Conservation (phyloP, 1,140 invertebrate species). For the Nixonia krombeini region DNA sequence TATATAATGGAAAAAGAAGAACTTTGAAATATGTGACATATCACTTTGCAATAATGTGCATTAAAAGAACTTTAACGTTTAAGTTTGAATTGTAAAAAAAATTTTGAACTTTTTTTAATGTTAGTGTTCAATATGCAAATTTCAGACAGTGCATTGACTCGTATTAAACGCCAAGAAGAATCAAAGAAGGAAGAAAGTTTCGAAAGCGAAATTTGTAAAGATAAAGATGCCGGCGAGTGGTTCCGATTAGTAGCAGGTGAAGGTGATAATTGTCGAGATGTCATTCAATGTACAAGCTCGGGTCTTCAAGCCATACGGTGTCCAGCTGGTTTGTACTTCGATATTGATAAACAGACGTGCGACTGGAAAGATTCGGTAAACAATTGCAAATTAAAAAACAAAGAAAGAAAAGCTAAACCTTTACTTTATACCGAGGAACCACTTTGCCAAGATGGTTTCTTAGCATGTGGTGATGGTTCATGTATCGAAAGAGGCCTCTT, state of each 20-base stretch:
- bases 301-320: slow-evolving; percentile 94
- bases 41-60: too few species aligned
- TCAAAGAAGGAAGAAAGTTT: slow-evolving; percentile 87
- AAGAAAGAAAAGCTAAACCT: slow-evolving; percentile 91
- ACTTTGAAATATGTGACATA: too few species aligned
- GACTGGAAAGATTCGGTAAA: slow-evolving; percentile 95
- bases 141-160: slow-evolving; percentile 48
- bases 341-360: slow-evolving; percentile 96
- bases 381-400: slow-evolving; percentile 93
- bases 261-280: slow-evolving; percentile 94
- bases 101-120: too few species aligned
- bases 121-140: background rate
- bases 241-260: slow-evolving; percentile 91
- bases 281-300: slow-evolving; percentile 95
- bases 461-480: slow-evolving; percentile 88
- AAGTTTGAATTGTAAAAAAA: too few species aligned
- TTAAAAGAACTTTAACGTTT: too few species aligned
- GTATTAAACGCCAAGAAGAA: slow-evolving; percentile 69
- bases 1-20: too few species aligned
- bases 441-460: slow-evolving; percentile 86
- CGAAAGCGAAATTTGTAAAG: slow-evolving; percentile 91
- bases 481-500: slow-evolving; percentile 93
- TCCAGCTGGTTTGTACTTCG: slow-evolving; percentile 93
- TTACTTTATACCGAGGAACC: slow-evolving; percentile 92
- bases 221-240: slow-evolving; percentile 96